Base-by-base conservation (phyloP, 37 sponge, comb jelly and placozoan genomes). In the Aplysina aerophoba region DNA sequence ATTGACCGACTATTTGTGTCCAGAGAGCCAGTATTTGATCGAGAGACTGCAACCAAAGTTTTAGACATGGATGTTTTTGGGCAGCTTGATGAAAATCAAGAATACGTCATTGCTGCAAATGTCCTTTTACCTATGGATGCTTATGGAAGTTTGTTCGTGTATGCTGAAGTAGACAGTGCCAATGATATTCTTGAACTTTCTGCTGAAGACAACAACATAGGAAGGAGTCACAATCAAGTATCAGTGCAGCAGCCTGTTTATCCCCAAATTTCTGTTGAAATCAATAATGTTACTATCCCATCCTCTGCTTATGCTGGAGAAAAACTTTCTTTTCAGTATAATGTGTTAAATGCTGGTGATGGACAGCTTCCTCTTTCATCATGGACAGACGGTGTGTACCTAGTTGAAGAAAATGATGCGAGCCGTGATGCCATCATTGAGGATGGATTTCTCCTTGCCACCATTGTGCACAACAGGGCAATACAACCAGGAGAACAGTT, bases 201-300 rank as follows among this genome's bases (percentile, higher is more conserved):
- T 37, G 86, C 79, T 39, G 86, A 85, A 59, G 65, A 60, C 54
- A 85, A 85, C 28, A 85, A 85, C 37, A 30, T 61, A 14, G 53
- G 86, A 39, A 28, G 20, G 33, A 78, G 65, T 60, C 8, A 11
- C 21, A 39, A 14, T 24, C 56, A 4, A 4, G 50, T 78, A 3
- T 59, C 33, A 5, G 60, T 85, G 3, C 15, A 0, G 0, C 41
- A 13, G 14, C 53, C 79, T 85, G 27, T 54, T 14, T 3, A 34
- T 0, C 86, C 79, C 11, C 3, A 21, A 39, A 79, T 85, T 37
- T 12, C 50, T 3, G 33, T 77, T 25, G 8, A 77, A 15, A 17
- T 85, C 6, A 75, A 40, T 54, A 34, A 0, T 41, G 11, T 30
- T 0, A 62, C 28, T 30, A 15, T 78, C 0, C 78, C 86, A 34